Conservation (phyloP, 2,888 invertebrate genomes). For the Cylindroiulus punctatus region DNA sequence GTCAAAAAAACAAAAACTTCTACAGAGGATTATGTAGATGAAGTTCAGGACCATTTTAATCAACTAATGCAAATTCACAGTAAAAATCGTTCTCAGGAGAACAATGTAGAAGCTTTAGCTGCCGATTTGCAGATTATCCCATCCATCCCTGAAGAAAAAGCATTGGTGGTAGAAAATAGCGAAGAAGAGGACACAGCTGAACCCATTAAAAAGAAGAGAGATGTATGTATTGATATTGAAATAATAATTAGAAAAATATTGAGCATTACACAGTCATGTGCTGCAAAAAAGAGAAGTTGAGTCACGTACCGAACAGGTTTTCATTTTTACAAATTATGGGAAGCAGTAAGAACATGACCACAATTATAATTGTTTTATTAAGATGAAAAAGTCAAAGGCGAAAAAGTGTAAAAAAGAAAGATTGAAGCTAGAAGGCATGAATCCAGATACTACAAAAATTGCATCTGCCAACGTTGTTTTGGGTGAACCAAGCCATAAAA, state of each 20-base stretch:
- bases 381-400: not conserved
- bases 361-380: no score
- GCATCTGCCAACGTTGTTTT: not conserved
- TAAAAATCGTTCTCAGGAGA: not conserved
- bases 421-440: not conserved
- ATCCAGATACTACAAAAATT: not conserved
- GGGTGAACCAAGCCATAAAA: not conserved
- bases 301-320: no score
- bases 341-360: not conserved
- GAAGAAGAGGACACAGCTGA: not conserved
- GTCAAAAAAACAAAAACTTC: not conserved
- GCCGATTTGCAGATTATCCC: not conserved
- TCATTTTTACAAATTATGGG: no score
- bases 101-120: not conserved
- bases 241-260: not conserved
- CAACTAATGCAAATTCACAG: conserved; percentile 38
- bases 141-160: not conserved
- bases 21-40: conserved; percentile 20
- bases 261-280: no score
- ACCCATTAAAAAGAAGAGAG: not conserved
- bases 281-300: no score
- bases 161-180: not conserved
- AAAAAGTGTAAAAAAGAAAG: conserved; percentile 48
- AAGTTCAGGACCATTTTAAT: conserved; percentile 54
- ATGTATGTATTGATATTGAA: not conserved